Evolutionary conservation across 1,140 invertebrate genomes (phyloP).

Genomic region (Teleogryllus occipitalis): DNA sequence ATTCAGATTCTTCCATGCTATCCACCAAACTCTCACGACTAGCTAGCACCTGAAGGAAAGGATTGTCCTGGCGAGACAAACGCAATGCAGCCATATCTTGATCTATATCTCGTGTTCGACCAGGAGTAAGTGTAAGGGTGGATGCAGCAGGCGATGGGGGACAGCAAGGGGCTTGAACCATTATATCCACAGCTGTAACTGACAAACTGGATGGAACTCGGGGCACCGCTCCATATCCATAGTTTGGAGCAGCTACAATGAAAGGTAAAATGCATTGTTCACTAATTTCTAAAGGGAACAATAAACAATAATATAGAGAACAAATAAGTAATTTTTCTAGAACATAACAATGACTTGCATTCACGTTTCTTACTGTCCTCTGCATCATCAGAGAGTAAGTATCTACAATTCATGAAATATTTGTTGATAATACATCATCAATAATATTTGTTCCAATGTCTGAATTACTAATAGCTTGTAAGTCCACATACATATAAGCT

Average conservation of each 20-base stretch:
- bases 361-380: not conserved
- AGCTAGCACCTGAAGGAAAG: conserved; percentile 67
- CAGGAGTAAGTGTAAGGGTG: conserved; percentile 58
- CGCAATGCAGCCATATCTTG: conserved; percentile 74
- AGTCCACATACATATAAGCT: no score
- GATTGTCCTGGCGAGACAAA: conserved; percentile 71
- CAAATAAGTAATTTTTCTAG: not conserved
- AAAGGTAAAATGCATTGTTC: not conserved
- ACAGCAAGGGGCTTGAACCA: conserved; percentile 39
- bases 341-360: not conserved
- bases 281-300: not conserved
- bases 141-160: conserved; percentile 43
- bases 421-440: not conserved
- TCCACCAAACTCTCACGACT: conserved; percentile 67
- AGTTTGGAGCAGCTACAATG: conserved; percentile 5
- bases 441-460: no score
- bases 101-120: conserved; percentile 65
- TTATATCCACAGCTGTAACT: conserved; percentile 40
- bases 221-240: conserved; percentile 28
- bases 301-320: not conserved
- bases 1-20: conserved; percentile 58
- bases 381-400: no score
- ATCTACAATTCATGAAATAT: not conserved
- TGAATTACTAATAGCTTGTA: no score
- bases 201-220: conserved; percentile 44